Percentiles rank a stretch among this genome's conserved stretches.
phyloP scores from a whole-genome alignment of 2,888 invertebrate species.

The Crioceris asparagi region DNA sequence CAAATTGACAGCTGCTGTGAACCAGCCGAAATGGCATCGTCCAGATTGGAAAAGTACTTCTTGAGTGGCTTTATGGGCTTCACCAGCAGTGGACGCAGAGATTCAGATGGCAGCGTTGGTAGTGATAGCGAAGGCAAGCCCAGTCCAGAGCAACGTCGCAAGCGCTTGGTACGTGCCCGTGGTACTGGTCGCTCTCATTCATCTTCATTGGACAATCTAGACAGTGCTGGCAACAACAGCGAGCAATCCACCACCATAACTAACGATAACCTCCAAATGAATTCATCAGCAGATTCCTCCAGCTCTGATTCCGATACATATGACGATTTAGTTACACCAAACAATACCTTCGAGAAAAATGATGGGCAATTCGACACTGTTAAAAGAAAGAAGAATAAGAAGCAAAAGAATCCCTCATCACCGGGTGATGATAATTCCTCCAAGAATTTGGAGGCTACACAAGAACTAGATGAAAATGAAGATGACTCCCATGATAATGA shows the following conservation, averaged over 20 bases:
- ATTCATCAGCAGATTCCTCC: slow-evolving; percentile 56
- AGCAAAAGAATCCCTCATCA: slow-evolving; percentile 43
- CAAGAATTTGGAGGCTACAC: slow-evolving; percentile 49
- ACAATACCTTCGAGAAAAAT: slow-evolving; percentile 56
- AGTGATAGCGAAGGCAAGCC: slow-evolving; percentile 84
- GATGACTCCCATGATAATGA: slow-evolving; percentile 51
- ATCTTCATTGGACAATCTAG: slow-evolving; percentile 69
- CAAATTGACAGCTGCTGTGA: slow-evolving; percentile 43
- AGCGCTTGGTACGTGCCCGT: slow-evolving; percentile 68
- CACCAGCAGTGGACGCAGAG: slow-evolving; percentile 61
- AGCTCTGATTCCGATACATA: slow-evolving; percentile 55
- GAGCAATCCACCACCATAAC: slow-evolving; percentile 41
- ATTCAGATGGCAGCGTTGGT: slow-evolving; percentile 79
- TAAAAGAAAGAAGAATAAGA: slow-evolving; percentile 74
- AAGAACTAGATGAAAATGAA: slow-evolving; percentile 46
- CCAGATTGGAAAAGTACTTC: slow-evolving; percentile 82
- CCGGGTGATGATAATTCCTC: slow-evolving; percentile 54
- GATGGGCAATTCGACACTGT: slow-evolving; percentile 73
- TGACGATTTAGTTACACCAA: slow-evolving; percentile 41
- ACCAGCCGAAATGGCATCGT: slow-evolving; percentile 68
- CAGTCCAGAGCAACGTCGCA: slow-evolving; percentile 76
- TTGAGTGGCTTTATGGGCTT: slow-evolving; percentile 77
- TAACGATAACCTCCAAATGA: slow-evolving; percentile 45
- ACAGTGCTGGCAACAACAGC: slow-evolving; percentile 36
- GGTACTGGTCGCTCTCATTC: slow-evolving; percentile 76